phyloP scores from a whole-genome alignment of 2,888 invertebrate species.

The Dasypolia templi region DNA sequence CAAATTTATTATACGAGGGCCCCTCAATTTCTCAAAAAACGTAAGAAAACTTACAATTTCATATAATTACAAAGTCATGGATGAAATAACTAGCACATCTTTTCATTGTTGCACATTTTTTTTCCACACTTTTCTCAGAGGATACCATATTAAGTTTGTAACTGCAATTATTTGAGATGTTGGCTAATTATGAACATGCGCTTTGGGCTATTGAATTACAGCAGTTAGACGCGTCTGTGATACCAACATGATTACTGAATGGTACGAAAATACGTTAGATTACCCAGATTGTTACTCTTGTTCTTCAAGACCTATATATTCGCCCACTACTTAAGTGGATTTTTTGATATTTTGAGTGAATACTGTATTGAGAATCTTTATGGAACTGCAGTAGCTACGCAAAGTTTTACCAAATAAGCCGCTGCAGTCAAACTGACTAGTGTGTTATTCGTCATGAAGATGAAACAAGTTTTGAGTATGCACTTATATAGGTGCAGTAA shows the following conservation, averaged over 20 bases:
- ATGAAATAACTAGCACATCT: conserved; percentile 15
- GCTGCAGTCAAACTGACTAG: not conserved
- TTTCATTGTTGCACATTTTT: conserved; percentile 36
- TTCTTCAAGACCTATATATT: not conserved
- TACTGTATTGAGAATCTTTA: not conserved
- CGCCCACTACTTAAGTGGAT: not conserved
- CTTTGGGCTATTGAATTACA: not conserved
- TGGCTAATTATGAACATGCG: conserved; percentile 10
- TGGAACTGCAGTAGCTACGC: not conserved
- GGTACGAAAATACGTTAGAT: not conserved
- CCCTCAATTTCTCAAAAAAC: not conserved
- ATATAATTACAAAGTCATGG: not conserved
- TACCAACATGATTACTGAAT: not conserved
- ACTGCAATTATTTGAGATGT: conserved; percentile 19
- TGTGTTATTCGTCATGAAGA: conserved; percentile 7
- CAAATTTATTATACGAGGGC: not conserved
- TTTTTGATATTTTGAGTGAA: not conserved
- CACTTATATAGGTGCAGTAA: not conserved
- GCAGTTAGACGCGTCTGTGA: not conserved
- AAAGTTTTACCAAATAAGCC: not conserved
- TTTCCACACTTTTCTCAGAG: conserved; percentile 12
- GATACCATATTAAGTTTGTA: conserved; percentile 26
- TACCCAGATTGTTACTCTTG: not conserved
- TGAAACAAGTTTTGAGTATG: conserved; percentile 32
- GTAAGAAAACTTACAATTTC: not conserved